These are phyloP conservation scores for Isotomurus palustris DNA, from an alignment of 2,888 invertebrate genomes.

Conservation along the genomic window DNA sequence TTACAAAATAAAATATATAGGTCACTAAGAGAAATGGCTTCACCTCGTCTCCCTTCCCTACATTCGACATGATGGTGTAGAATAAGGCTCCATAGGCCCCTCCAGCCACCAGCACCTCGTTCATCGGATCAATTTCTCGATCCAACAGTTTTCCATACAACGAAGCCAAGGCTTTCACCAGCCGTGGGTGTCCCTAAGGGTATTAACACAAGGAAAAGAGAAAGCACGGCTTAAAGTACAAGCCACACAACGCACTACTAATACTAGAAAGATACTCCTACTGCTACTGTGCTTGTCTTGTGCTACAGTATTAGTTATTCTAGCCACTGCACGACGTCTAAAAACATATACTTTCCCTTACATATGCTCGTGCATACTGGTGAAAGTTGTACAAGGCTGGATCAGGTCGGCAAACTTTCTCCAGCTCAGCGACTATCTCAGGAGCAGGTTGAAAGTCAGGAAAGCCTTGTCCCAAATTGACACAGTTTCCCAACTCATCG, in stretches of 20 bases:
- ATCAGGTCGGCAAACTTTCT: slow-evolving; percentile 60
- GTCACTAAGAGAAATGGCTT: not conserved
- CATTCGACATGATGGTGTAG: slow-evolving; percentile 64
- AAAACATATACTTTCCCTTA: slow-evolving; percentile 61
- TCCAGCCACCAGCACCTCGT: slow-evolving; percentile 79
- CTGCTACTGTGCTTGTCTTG: too few species aligned
- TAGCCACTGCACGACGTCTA: too few species aligned
- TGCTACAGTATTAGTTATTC: too few species aligned
- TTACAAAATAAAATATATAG: not conserved
- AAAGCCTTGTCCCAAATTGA: slow-evolving; percentile 93
- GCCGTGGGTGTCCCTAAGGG: slow-evolving; percentile 88
- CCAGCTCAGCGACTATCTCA: slow-evolving; percentile 70
- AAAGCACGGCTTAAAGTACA: too few species aligned
- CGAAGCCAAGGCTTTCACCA: slow-evolving; percentile 77
- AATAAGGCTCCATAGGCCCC: slow-evolving; percentile 96
- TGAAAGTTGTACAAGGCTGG: slow-evolving; percentile 65
- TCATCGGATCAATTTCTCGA: slow-evolving; percentile 71
- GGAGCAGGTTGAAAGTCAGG: slow-evolving; percentile 82
- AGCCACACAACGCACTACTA: too few species aligned
- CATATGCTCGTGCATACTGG: slow-evolving; percentile 91
- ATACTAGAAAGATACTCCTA: too few species aligned
- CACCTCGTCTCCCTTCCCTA: slow-evolving; percentile 43
- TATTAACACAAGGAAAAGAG: too few species aligned
- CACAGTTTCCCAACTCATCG: slow-evolving; percentile 58
- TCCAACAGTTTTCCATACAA: slow-evolving; percentile 76